Evolutionary conservation across 92 coral and sea anemone species (phyloP), one percentile per base, ranked within the genome.

Genomic region (Chrysogorgia sp.): DNA sequence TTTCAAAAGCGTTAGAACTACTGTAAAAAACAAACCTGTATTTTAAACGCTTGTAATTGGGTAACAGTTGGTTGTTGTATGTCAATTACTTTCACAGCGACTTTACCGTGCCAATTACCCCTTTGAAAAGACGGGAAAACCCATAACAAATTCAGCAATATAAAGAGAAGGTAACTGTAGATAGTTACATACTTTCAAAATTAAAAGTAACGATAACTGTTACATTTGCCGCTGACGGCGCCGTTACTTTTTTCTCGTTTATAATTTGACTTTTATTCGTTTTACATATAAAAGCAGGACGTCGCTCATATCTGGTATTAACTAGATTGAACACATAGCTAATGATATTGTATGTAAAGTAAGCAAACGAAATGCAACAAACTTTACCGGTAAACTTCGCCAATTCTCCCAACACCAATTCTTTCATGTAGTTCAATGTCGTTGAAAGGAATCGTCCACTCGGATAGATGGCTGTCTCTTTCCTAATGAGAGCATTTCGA

Each of bases 61-160:
- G 89, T 84, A 47, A 88, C 96, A n/a, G 98, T 94, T 26, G 96
- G 96, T 57, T 94, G 90, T 65, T 94, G 93, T 56, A 94, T 94
- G 66, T 94, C 98, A 48, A 94, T 92, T 83, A 91, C 90, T 81
- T 94, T 94, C 32, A 94, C 89, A 6, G 98, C 98, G 12, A 94
- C 98, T 68, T 94, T 94, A 34, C 98, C 98, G 53, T 94, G 98
- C 98, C 98, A 94, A 61, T 89, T 90, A 5, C 98, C 98, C 70
- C 98, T 90, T 29, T 33, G 58, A 33, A 63, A n/a, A n/a, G n/a
- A n/a, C n/a, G n/a, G n/a, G n/a, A n/a, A n/a, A n/a, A n/a, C n/a
- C n/a, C n/a, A n/a, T n/a, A n/a, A n/a, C n/a, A n/a, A n/a, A n/a
- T n/a, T 40, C 50, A n/a, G 3, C 19, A 48, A 26, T 5, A 21